A percentile compares a stretch with the other conserved stretches of the same genome.
Evolutionary conservation across 1,140 invertebrate genomes (phyloP).

Genomic region (Prorops nasuta): DNA sequence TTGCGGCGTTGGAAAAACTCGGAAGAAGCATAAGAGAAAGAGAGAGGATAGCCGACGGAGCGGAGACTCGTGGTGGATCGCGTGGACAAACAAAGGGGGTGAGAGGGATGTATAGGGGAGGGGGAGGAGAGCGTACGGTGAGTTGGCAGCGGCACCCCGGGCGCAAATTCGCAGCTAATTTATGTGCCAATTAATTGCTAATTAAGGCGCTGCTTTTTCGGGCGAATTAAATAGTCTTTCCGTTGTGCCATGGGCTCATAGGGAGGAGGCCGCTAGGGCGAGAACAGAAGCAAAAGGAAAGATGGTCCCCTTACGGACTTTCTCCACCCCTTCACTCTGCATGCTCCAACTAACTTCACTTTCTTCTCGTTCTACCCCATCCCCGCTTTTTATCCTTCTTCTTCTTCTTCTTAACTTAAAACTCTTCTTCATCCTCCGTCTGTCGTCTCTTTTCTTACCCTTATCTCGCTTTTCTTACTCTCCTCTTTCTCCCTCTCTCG

Average conservation of each 20-base stretch:
- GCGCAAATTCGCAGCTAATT: slow-evolving; percentile 50
- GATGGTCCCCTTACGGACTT: too few relatives aligned
- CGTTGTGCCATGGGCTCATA: slow-evolving; percentile 1
- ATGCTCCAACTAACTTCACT: slow-evolving; percentile 8
- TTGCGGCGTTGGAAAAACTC: neutral
- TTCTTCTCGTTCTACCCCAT: neutral
- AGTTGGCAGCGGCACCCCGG: neutral
- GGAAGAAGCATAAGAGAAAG: neutral
- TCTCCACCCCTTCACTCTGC: too few relatives aligned
- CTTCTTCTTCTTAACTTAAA: slow-evolving; percentile 4
- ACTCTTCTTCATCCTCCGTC: too few relatives aligned
- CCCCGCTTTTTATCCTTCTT: slow-evolving; percentile 9
- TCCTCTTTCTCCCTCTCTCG: slow-evolving; percentile 2
- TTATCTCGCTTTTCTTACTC: neutral
- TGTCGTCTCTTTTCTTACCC: neutral
- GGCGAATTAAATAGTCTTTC: slow-evolving; percentile 43
- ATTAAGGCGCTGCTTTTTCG: slow-evolving; percentile 51
- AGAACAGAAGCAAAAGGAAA: slow-evolving; percentile 8
- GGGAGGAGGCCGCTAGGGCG: neutral
- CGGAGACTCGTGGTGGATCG: neutral
- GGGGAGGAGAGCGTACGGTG: slow-evolving; percentile 3
- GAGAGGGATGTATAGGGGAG: slow-evolving; percentile 1
- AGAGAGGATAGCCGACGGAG: neutral
- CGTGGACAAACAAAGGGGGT: slow-evolving; percentile 4
- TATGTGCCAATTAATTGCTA: slow-evolving; percentile 56